These are phyloP conservation scores for Pheosia tremula DNA, from an alignment of 2,888 invertebrate species.

Conservation along the genomic window DNA sequence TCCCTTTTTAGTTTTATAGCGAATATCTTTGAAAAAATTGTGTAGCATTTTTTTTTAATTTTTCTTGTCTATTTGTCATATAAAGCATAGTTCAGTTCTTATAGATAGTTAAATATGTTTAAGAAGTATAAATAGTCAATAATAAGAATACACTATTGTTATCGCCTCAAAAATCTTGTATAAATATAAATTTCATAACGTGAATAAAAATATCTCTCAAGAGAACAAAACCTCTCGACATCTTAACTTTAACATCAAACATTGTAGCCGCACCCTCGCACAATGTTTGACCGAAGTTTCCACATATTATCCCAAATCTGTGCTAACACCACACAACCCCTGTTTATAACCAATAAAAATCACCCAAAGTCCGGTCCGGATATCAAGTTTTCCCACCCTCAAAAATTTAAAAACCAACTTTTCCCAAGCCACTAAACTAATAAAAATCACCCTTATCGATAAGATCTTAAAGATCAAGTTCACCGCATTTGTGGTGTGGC, in stretches of 20 bases:
- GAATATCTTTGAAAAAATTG: too few species aligned
- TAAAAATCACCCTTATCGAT: slow-evolving; percentile 26
- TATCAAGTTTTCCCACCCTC: slow-evolving; percentile 75
- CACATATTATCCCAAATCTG: slow-evolving; percentile 60
- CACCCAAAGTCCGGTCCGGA: slow-evolving; percentile 74
- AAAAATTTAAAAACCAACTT: slow-evolving; percentile 58
- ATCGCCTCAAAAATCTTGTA: too few species aligned
- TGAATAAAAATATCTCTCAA: background rate
- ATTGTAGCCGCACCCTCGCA: slow-evolving; percentile 46
- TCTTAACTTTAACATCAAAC: slow-evolving; percentile 56
- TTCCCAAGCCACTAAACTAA: slow-evolving; percentile 21
- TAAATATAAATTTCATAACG: background rate
- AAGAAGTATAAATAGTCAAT: too few species aligned
- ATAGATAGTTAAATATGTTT: too few species aligned
- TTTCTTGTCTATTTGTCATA: too few species aligned
- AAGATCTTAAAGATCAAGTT: slow-evolving; percentile 18
- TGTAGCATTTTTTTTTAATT: too few species aligned
- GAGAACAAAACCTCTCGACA: slow-evolving; percentile 43
- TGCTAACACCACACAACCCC: slow-evolving; percentile 64
- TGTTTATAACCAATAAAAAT: slow-evolving; percentile 80
- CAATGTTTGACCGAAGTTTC: slow-evolving; percentile 70
- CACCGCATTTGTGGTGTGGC: slow-evolving; percentile 23
- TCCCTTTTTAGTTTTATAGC: too few species aligned
- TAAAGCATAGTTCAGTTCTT: too few species aligned
- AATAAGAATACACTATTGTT: too few species aligned